Evolutionary conservation across 2,797 vertebrate species (phyloP).

Genomic region (Phyllotis vaccarum): DNA sequence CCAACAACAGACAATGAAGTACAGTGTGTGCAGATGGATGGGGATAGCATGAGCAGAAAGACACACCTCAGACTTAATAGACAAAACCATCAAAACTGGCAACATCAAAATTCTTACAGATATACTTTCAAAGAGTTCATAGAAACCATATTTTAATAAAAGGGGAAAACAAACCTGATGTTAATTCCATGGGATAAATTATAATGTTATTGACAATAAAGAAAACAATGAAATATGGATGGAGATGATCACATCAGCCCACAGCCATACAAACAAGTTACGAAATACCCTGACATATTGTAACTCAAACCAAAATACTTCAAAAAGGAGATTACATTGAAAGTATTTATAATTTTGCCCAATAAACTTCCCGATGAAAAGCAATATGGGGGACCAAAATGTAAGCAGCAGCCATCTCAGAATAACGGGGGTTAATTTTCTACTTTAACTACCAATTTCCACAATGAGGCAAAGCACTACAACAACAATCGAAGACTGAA

Average conservation of each 20-base stretch:
- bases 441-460: not conserved
- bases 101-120: not conserved
- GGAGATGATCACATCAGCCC: not conserved
- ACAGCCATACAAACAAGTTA: not conserved
- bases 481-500: conserved; percentile 2
- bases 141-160: not conserved
- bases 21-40: not conserved
- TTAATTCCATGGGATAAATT: not conserved
- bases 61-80: not conserved
- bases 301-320: not conserved
- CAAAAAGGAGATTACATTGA: not conserved
- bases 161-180: not conserved
- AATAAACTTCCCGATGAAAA: not conserved
- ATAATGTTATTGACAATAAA: not conserved
- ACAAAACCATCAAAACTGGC: not conserved
- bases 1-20: conserved; percentile 36
- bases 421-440: not conserved
- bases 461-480: not conserved
- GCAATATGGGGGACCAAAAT: not conserved
- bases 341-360: conserved; percentile 21
- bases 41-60: not conserved
- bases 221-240: not conserved
- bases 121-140: not conserved
- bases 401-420: not conserved
- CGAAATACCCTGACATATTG: not conserved